These are phyloP conservation scores for Amphiprion clarkii DNA, from an alignment of 2,797 vertebrate genomes.

Conservation along the genomic window DNA sequence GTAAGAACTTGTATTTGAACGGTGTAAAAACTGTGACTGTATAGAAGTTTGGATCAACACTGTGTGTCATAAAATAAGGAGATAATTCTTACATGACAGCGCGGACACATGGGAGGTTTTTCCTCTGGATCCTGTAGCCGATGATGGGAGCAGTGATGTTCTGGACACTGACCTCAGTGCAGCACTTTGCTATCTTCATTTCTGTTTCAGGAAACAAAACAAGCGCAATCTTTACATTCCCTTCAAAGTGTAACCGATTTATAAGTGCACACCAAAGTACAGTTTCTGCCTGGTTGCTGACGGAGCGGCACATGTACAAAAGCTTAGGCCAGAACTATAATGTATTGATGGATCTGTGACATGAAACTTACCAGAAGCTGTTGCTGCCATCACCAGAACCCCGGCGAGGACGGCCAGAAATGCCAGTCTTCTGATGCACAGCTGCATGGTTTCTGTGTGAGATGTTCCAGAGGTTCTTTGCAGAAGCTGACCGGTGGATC, in stretches of 20 bases:
- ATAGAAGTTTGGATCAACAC: neutral
- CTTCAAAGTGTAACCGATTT: neutral
- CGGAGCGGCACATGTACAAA: no score
- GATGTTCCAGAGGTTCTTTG: slow-evolving; percentile 57
- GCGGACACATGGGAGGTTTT: slow-evolving; percentile 72
- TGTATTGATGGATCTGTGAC: no score
- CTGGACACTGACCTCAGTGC: slow-evolving; percentile 56
- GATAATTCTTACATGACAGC: slow-evolving; percentile 78
- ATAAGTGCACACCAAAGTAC: neutral
- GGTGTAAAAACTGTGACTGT: neutral
- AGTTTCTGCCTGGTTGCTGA: no score
- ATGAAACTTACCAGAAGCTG: slow-evolving; percentile 64
- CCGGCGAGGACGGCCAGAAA: slow-evolving; percentile 55
- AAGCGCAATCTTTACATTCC: neutral
- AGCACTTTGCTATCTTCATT: slow-evolving; percentile 59
- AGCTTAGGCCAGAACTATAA: neutral
- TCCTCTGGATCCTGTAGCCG: slow-evolving; percentile 78
- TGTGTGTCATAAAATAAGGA: neutral
- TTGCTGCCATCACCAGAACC: slow-evolving; percentile 36
- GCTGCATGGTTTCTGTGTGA: slow-evolving; percentile 62
- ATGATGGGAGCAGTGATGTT: slow-evolving; percentile 68
- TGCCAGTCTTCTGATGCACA: slow-evolving; percentile 58
- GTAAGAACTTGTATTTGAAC: neutral
- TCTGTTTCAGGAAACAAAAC: slow-evolving; percentile 36
- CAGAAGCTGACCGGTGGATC: slow-evolving; percentile 25